Evolutionary conservation across 1,140 invertebrate genomes (phyloP), one percentile per base, ranked within the genome.

Genomic region (Manduca sexta): DNA sequence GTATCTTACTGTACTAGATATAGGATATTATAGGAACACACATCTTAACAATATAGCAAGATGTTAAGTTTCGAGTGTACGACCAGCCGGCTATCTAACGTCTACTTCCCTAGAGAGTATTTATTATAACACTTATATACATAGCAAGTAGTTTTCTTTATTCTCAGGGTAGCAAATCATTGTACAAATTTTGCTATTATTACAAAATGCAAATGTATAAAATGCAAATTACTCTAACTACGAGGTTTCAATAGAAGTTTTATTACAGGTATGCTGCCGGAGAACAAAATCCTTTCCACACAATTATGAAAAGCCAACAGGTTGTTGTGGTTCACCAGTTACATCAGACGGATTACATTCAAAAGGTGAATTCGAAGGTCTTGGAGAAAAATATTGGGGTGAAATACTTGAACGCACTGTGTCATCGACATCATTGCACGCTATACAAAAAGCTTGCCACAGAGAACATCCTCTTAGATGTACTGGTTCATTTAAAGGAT

Each of bases 331-430:
- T 17, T 87, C 86, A 1, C 67, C 84, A 7, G 63, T 73, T 4
- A 75, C 74, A 3, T 87, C 86, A 15, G 84, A 86, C 40, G 82
- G 79, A n/a, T 60, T 84, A 40, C 81, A 86, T 50, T 82, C 81
- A 11, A 87, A 88, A 39, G 88, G 89, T 31, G 91, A 92, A 64
- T 87, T 91, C 43, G 91, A 92, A 64, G 90, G 91, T 2, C 82
- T 92, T 1, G 91, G 91, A n/a, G 92, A 93, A 69, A 92, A 92
- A 74, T 92, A 92, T 66, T 93, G 92, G 92, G 92, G 92, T 17
- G 91, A 92, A 84, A 92, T 93, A 56, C 76, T 93, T 21, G 92
- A 93, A 70, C 83, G 92, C 10, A 92, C 91, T 1, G 88, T 92
- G 7, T 92, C 91, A 21, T 91, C 90, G 1, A 90, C 86, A 47